Conservation (phyloP, 2,113 vertebrate species). For the Atractosteus spatula region DNA sequence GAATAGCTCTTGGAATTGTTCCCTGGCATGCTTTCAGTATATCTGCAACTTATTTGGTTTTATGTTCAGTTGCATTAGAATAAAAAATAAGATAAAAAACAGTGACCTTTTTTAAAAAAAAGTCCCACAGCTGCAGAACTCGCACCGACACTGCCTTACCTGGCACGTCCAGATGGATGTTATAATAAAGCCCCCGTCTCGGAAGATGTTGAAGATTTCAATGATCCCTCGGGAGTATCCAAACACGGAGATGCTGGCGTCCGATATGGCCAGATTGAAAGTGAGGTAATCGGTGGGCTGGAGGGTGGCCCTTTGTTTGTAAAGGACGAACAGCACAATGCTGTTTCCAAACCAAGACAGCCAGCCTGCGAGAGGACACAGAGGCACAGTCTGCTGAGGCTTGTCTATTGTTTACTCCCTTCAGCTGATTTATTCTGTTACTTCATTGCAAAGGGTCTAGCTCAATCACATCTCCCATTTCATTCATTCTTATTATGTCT, state of each 20-base stretch:
- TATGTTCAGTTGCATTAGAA: too few relatives aligned
- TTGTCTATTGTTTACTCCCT: background rate
- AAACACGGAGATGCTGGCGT: conserved; percentile 77
- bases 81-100: too few relatives aligned
- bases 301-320: conserved; percentile 71
- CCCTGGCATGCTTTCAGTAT: background rate
- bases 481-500: too few relatives aligned
- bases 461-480: too few relatives aligned
- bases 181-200: conserved; percentile 76
- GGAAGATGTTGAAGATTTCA: conserved; percentile 80
- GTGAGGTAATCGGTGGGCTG: conserved; percentile 79
- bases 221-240: conserved; percentile 81
- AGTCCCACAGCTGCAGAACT: background rate
- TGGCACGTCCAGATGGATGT: conserved; percentile 82
- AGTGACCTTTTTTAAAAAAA: too few relatives aligned
- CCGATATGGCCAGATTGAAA: conserved; percentile 77
- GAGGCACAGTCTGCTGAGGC: background rate
- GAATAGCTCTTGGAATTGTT: background rate
- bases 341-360: conserved; percentile 86
- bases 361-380: conserved; percentile 65
- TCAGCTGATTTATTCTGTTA: background rate
- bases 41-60: too few relatives aligned
- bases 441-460: too few relatives aligned
- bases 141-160: conserved; percentile 49
- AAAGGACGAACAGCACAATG: conserved; percentile 78